Evolutionary conservation across 35 echinoderm and acorn worm species (phyloP).

Genomic region (Anneissia japonica): DNA sequence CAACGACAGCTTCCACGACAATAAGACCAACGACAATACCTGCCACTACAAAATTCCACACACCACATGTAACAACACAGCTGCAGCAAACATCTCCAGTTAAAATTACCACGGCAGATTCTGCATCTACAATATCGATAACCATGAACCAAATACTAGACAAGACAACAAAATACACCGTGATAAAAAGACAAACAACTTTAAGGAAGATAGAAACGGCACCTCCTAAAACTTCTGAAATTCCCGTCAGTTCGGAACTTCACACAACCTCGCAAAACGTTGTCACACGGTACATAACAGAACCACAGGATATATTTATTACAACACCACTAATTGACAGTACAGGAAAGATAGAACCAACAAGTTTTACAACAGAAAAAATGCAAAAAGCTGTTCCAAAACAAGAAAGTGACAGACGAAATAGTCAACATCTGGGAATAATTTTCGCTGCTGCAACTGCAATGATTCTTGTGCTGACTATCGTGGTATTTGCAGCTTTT

Average conservation of each 20-base stretch:
- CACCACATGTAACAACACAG: not conserved
- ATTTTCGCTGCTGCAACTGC: not conserved
- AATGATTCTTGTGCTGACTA: not conserved
- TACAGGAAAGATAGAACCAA: not conserved
- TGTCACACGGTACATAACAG: not conserved
- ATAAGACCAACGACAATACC: not conserved
- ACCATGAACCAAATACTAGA: too few species aligned
- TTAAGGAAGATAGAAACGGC: not conserved
- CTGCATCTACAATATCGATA: too few species aligned
- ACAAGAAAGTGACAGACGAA: not conserved
- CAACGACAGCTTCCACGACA: not conserved
- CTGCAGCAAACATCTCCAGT: not conserved
- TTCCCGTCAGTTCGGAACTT: too few species aligned
- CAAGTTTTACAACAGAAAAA: not conserved
- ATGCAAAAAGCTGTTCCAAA: not conserved
- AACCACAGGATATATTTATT: not conserved
- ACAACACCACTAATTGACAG: not conserved
- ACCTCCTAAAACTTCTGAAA: not conserved
- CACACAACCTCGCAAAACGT: too few species aligned
- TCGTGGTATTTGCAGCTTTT: not conserved
- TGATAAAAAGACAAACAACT: too few species aligned
- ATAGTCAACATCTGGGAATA: not conserved
- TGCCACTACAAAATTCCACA: not conserved
- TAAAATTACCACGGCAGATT: not conserved
- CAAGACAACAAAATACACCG: too few species aligned